phyloP scores from a whole-genome alignment of 2,113 vertebrate genomes.

The Corvus hawaiiensis region DNA sequence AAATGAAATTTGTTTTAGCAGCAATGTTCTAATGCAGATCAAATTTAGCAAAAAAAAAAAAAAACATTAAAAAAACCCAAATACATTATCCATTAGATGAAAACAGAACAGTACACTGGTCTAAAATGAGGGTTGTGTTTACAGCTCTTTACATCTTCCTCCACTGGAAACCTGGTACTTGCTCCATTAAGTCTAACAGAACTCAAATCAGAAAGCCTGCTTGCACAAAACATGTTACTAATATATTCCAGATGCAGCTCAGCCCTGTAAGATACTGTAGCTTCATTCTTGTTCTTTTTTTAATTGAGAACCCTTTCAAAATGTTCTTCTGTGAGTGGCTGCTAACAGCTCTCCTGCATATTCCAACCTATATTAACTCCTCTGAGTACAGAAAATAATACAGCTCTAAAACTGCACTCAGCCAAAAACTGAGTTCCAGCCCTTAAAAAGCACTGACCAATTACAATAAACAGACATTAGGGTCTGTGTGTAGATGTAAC shows the following conservation, averaged over 20 bases:
- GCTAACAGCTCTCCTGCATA: background rate
- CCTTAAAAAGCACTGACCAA: background rate
- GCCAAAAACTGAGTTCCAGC: background rate
- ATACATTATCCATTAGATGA: background rate
- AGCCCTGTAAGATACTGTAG: background rate
- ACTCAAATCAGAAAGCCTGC: background rate
- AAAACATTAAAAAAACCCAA: background rate
- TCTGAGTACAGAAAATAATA: background rate
- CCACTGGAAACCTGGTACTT: background rate
- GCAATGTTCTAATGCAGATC: background rate
- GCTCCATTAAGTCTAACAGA: background rate
- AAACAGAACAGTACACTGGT: background rate
- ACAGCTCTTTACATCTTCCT: background rate
- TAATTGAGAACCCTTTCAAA: background rate
- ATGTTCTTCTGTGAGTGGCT: background rate
- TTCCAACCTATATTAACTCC: background rate
- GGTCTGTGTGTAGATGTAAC: background rate
- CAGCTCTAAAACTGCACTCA: background rate
- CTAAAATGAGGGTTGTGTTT: background rate
- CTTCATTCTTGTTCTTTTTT: background rate
- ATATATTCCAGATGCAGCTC: background rate
- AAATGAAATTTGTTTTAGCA: background rate
- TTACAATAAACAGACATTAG: background rate
- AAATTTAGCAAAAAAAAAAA: background rate
- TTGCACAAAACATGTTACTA: background rate